phyloP scores from a whole-genome alignment of 2,888 invertebrate species.

The Thalpophila matura region DNA sequence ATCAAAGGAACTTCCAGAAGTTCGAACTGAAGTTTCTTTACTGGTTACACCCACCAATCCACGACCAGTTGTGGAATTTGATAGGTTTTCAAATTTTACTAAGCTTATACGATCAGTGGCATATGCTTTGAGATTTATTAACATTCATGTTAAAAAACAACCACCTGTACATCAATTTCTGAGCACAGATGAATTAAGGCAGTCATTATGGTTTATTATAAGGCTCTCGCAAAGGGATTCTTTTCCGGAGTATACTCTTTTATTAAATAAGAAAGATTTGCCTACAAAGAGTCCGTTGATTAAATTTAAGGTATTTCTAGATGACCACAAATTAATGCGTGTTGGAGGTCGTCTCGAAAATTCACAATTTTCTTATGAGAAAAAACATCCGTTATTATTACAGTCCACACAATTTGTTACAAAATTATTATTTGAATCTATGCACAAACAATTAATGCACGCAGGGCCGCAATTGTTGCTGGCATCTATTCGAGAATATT shows the following conservation, averaged over 20 bases:
- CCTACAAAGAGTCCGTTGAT: no score
- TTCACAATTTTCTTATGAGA: no score
- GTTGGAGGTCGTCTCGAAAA: no score
- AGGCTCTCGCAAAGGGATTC: background rate
- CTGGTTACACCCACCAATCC: background rate
- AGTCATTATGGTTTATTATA: background rate
- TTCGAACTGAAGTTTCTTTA: background rate
- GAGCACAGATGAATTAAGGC: background rate
- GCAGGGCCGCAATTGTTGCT: background rate
- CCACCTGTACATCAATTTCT: background rate
- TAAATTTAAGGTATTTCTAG: no score
- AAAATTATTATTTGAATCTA: no score
- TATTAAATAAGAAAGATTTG: no score
- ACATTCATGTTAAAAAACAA: no score
- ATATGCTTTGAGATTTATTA: no score
- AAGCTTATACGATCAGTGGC: background rate
- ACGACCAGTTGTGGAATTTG: background rate
- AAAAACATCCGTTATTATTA: no score
- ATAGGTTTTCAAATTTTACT: conserved; percentile 2
- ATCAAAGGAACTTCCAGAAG: no score
- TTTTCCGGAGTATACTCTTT: background rate
- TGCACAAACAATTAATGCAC: conserved; percentile 1
- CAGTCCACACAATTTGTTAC: no score
- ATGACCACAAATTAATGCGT: no score
- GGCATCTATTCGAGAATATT: background rate